A percentile compares a stretch with the other conserved stretches of the same genome.
Conservation (phyloP, 2,797 vertebrate species). For the Clarias platycephalus region DNA sequence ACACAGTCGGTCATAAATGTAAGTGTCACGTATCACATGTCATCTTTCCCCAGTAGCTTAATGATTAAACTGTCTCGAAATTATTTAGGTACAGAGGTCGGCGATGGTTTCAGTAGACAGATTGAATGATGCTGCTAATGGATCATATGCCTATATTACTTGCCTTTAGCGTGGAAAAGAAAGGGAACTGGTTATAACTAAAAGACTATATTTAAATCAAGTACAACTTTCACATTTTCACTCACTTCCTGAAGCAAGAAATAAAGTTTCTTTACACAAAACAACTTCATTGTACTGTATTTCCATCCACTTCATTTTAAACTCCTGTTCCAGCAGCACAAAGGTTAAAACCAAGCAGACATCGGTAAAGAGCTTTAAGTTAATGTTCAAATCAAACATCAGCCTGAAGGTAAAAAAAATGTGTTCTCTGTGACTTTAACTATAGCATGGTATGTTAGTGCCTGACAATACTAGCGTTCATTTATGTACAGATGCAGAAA, state of each 20-base stretch:
- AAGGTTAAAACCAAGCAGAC: too few species aligned
- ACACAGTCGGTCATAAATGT: neutral
- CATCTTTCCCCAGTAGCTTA: neutral
- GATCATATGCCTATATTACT: neutral
- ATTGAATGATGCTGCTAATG: neutral
- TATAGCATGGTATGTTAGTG: too few species aligned
- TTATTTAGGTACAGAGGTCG: neutral
- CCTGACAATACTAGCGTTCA: neutral
- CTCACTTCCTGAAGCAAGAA: neutral
- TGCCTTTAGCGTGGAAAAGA: neutral
- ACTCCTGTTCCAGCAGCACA: too few species aligned
- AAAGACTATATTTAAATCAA: neutral
- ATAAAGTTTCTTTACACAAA: neutral
- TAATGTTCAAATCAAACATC: too few species aligned
- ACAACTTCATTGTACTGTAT: neutral
- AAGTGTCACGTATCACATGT: neutral
- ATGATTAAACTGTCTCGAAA: neutral
- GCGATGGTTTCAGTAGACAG: neutral
- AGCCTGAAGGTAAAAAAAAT: too few species aligned
- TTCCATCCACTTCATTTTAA: too few species aligned
- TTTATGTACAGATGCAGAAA: slow-evolving; percentile 1
- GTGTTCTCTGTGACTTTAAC: too few species aligned
- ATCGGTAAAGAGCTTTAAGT: too few species aligned
- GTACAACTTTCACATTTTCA: neutral
- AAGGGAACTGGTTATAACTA: neutral